Evolutionary conservation across 2,888 invertebrate genomes (phyloP), one percentile per base, ranked within the genome.

Genomic region (Ferrisia virgata): DNA sequence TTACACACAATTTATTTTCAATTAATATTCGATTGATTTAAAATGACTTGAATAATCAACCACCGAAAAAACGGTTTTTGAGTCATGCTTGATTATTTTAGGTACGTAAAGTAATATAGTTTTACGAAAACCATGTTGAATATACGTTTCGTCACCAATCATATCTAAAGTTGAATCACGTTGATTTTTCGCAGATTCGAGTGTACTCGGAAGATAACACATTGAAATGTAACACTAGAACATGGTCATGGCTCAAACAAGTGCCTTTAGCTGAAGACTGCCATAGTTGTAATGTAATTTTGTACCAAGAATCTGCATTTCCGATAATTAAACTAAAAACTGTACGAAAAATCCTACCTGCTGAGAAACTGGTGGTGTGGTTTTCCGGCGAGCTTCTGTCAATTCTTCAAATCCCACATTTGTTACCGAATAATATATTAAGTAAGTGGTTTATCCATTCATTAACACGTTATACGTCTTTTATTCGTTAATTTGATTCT

Each of bases 281-380:
- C 85, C 92, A 93, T 87, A 91, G 91, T 86, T 92, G 91, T 87
- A 93, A 93, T 87, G 89, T 92, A 4, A 88, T 91, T 79, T 87
- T 92, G n/a, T 88, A 47, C 86, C 87, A 22, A 86, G 86, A 4
- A 87, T 88, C 85, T 31, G 78, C 84, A 22, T 43, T 33, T 47
- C 79, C 86, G 86, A 85, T 86, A 84, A 58, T 87, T 80, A 87
- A 90, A 0, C 87, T 92, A 4, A 90, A 90, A 87, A 89, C 90
- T 0, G 90, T 90, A 9, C 89, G 89, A 86, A 88, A 89, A 0
- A 89, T 92, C 40, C 89, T 90, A 76, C 89, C 90, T 1, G 94
- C 93, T 43, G 93, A 94, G 85, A 93, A 94, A 87, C 89, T 96
- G 79, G 90, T 92, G 39, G 91, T 95, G 86, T 97, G 97, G 97